Evolutionary conservation across 2,888 invertebrate genomes (phyloP).

Genomic region (Xiphydria camelus): DNA sequence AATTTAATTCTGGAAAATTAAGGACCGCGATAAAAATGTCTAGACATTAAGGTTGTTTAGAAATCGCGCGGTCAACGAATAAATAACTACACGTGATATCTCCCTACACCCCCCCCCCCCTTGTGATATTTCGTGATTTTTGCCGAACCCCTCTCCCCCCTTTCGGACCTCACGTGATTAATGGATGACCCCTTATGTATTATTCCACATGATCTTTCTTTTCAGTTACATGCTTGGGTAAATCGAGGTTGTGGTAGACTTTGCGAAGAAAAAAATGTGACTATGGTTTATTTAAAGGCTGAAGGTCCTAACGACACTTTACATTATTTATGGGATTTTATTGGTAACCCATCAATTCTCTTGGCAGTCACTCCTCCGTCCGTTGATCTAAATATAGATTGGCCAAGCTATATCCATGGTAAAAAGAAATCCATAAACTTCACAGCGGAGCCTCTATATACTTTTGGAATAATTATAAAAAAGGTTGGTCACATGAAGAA

Average conservation of each 20-base stretch:
- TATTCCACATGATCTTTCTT: too few relatives aligned
- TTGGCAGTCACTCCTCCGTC: constrained; percentile 60
- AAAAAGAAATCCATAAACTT: constrained; percentile 56
- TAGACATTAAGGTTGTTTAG: too few relatives aligned
- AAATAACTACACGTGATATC: too few relatives aligned
- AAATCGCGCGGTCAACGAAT: too few relatives aligned
- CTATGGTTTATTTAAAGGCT: constrained; percentile 63
- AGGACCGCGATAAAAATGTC: too few relatives aligned
- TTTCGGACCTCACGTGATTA: too few relatives aligned
- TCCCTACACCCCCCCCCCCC: too few relatives aligned
- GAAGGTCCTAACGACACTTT: constrained; percentile 64
- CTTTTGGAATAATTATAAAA: constrained; percentile 65
- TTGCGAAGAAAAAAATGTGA: constrained; percentile 50
- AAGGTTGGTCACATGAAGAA: too few relatives aligned
- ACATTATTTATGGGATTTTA: constrained; percentile 72
- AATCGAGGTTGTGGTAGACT: constrained; percentile 50
- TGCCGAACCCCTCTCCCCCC: too few relatives aligned
- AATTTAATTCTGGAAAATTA: too few relatives aligned
- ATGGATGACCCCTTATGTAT: too few relatives aligned
- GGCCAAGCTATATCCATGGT: constrained; percentile 55
- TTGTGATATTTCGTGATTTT: too few relatives aligned
- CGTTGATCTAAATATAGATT: constrained; percentile 60
- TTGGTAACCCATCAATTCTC: constrained; percentile 64
- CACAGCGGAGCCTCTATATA: constrained; percentile 60
- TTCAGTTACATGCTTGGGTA: constrained; percentile 42